Percentiles rank a stretch among this genome's conserved stretches.
Evolutionary conservation across 2,113 vertebrate genomes (phyloP).

Genomic region (Ictalurus punctatus): DNA sequence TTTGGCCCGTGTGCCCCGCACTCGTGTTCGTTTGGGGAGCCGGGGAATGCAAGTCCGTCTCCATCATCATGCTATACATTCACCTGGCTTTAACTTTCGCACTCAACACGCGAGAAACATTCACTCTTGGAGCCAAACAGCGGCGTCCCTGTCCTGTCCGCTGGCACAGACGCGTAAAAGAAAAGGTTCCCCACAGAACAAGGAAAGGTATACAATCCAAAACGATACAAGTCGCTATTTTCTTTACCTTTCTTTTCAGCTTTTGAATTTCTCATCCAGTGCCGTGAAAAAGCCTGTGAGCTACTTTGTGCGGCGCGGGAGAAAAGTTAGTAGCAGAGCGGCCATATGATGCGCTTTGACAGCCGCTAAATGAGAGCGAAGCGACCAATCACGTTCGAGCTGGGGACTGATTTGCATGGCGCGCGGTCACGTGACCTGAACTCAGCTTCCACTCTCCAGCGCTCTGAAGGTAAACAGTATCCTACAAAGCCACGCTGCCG

Average conservation of each 20-base stretch:
- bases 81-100: slow-evolving; percentile 73
- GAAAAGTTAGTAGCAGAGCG: slow-evolving; percentile 71
- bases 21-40: slow-evolving; percentile 85
- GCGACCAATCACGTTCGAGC: slow-evolving; percentile 83
- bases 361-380: slow-evolving; percentile 85
- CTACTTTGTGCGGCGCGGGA: slow-evolving; percentile 62
- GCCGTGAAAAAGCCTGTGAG: slow-evolving; percentile 60
- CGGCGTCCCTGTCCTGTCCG: slow-evolving; percentile 38
- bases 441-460: slow-evolving; percentile 32
- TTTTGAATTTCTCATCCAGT: slow-evolving; percentile 62
- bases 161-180: not conserved
- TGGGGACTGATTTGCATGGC: slow-evolving; percentile 84
- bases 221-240: slow-evolving; percentile 31
- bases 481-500: slow-evolving; percentile 37
- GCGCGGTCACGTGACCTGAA: slow-evolving; percentile 80
- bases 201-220: slow-evolving; percentile 57
- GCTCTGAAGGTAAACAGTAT: slow-evolving; percentile 56
- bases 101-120: slow-evolving; percentile 72
- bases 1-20: slow-evolving; percentile 83
- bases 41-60: slow-evolving; percentile 94
- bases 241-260: slow-evolving; percentile 34
- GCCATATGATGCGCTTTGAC: slow-evolving; percentile 82
- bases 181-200: slow-evolving; percentile 20
- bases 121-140: slow-evolving; percentile 56
- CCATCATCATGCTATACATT: slow-evolving; percentile 99